Evolutionary conservation across 2,797 vertebrate genomes (phyloP), one percentile per base, ranked within the genome.

Genomic region (Betta splendens): DNA sequence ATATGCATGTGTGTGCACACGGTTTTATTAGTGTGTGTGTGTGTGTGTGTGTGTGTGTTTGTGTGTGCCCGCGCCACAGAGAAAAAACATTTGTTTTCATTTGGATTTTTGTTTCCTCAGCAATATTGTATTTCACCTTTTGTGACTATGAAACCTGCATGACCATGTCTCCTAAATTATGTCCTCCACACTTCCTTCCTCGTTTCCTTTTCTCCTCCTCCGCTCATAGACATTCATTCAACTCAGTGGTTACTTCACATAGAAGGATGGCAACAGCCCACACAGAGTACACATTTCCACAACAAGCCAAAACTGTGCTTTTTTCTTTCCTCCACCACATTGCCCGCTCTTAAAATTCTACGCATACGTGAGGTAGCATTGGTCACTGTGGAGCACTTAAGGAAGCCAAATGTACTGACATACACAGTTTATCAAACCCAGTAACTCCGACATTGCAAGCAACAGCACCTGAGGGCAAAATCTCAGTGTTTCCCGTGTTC

Each of bases 41-140:
- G 55, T 80, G 63, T 71, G 53, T 37, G 62, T 64, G 58, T 73
- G 77, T 85, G 88, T 60, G n/a, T n/a, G n/a, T n/a, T n/a, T n/a
- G n/a, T n/a, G n/a, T n/a, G n/a, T n/a, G n/a, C n/a, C n/a, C n/a
- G n/a, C n/a, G n/a, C n/a, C n/a, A n/a, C n/a, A n/a, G n/a, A n/a
- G n/a, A n/a, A 49, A 62, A 44, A 40, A 66, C 77, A 91, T 91
- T 89, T 89, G 80, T 91, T 90, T 90, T 90, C 86, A 89, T 91
- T 91, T 87, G 77, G 72, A 67, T 61, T 74, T 58, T 60, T 67
- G 83, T 85, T 79, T 83, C 73, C 81, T 82, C 76, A 6, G 79
- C 73, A 67, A 79, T 57, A 77, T 75, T 78, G 61, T 58, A 65
- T 78, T 78, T 82, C 48, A 49, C 43, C 45, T 47, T 36, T 66